phyloP scores from a whole-genome alignment of 1,140 invertebrate species.

The Nasonia longicornis region DNA sequence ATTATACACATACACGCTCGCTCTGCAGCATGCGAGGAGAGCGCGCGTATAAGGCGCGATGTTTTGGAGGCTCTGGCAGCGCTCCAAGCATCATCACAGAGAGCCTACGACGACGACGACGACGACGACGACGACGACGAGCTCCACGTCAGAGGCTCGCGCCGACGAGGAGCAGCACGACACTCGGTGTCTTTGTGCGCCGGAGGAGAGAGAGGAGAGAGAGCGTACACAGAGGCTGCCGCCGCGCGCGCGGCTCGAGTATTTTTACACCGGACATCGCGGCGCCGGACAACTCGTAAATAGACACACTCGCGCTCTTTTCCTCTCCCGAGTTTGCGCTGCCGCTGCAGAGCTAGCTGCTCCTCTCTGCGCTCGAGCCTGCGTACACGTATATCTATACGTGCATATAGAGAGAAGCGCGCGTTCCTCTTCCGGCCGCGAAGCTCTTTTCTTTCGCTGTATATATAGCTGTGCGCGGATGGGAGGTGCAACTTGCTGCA shows the following conservation, averaged over 20 bases:
- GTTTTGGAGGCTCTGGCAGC: slow-evolving; percentile 7
- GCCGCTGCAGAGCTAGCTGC: no score
- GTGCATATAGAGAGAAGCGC: no score
- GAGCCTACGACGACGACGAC: slow-evolving; percentile 11
- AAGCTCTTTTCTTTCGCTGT: neutral
- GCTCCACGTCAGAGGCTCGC: slow-evolving; percentile 32
- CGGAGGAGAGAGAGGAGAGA: neutral
- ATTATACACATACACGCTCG: no score
- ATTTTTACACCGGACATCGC: slow-evolving; percentile 70
- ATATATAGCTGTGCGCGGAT: neutral
- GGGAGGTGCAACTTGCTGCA: neutral
- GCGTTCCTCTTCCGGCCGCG: neutral
- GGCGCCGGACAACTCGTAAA: slow-evolving; percentile 71
- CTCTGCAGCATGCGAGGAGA: neutral
- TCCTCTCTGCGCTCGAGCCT: no score
- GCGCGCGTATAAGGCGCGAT: neutral
- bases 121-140: slow-evolving; percentile 34
- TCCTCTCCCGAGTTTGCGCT: neutral
- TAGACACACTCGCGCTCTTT: slow-evolving; percentile 59
- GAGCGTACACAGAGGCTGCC: slow-evolving; percentile 53
- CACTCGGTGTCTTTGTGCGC: slow-evolving; percentile 45
- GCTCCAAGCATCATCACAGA: slow-evolving; percentile 2
- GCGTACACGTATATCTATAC: neutral
- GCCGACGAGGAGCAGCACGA: slow-evolving; percentile 46
- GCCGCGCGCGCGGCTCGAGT: slow-evolving; percentile 54